Conservation (phyloP, 2,797 vertebrate species). For the Chiroxiphia lanceolata region DNA sequence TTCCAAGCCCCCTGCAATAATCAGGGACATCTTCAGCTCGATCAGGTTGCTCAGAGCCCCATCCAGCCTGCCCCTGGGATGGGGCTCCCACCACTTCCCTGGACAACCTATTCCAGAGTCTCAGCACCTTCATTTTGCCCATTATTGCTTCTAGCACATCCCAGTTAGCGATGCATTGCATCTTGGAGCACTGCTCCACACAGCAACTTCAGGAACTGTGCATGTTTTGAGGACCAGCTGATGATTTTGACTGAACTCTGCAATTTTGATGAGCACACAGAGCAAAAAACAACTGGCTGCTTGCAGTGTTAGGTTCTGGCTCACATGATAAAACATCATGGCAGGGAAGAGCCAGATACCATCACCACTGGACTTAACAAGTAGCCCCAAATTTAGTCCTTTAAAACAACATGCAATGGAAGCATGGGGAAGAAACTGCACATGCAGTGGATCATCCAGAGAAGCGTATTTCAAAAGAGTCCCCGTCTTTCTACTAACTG, state of each 20-base stretch:
- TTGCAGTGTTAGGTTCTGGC: not conserved
- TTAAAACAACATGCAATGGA: not conserved
- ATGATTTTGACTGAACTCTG: not conserved
- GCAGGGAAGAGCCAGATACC: not conserved
- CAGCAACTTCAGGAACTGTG: not conserved
- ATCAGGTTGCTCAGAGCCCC: not conserved
- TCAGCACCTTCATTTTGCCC: not conserved
- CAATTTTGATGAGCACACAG: not conserved
- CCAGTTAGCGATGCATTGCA: not conserved
- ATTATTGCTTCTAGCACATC: not conserved
- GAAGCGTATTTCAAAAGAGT: not conserved
- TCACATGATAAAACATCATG: not conserved
- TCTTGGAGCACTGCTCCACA: not conserved
- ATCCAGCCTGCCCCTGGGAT: not conserved
- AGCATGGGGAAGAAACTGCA: not conserved
- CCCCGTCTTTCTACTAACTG: not conserved
- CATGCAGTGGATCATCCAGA: not conserved
- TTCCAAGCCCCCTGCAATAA: not conserved
- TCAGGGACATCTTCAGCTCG: not conserved
- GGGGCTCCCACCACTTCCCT: not conserved
- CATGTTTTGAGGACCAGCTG: not conserved
- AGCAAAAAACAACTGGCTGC: not conserved
- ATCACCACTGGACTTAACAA: not conserved
- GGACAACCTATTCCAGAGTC: not conserved
- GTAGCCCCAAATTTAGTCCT: not conserved